Evolutionary conservation across 2,797 vertebrate genomes (phyloP).

Genomic region (Squalus acanthias): DNA sequence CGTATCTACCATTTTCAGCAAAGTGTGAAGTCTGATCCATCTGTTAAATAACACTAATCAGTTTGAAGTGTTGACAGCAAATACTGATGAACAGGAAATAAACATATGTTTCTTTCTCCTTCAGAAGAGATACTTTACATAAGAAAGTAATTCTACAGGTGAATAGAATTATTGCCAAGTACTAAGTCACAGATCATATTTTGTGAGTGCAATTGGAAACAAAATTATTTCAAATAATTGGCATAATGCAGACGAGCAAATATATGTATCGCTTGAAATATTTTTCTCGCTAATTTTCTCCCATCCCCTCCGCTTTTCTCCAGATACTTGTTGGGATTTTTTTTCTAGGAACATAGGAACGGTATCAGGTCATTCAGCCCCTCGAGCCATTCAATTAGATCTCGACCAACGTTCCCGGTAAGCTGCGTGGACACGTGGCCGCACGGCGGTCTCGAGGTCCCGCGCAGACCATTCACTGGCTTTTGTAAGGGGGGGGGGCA

Average conservation of each 20-base stretch:
- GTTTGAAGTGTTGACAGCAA: neutral
- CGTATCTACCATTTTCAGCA: neutral
- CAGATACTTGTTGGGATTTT: neutral
- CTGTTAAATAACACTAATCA: neutral
- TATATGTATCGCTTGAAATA: neutral
- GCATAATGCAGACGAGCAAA: neutral
- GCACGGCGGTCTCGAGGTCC: too few species aligned
- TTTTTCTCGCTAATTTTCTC: neutral
- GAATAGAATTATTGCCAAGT: neutral
- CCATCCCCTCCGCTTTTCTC: neutral
- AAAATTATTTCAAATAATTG: neutral
- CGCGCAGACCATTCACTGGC: too few species aligned
- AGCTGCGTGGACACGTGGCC: too few species aligned
- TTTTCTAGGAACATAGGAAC: neutral
- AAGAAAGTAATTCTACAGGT: neutral
- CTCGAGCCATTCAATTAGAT: neutral
- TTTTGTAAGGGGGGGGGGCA: too few species aligned
- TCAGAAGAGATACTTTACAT: neutral
- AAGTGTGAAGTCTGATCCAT: slow-evolving; percentile 7
- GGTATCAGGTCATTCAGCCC: neutral
- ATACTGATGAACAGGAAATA: slow-evolving; percentile 19
- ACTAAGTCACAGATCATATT: neutral
- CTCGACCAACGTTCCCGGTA: too few species aligned
- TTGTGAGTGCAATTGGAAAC: neutral
- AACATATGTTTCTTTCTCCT: neutral